Conservation (phyloP, 92 coral and sea anemone species). For the Montipora capitata region DNA sequence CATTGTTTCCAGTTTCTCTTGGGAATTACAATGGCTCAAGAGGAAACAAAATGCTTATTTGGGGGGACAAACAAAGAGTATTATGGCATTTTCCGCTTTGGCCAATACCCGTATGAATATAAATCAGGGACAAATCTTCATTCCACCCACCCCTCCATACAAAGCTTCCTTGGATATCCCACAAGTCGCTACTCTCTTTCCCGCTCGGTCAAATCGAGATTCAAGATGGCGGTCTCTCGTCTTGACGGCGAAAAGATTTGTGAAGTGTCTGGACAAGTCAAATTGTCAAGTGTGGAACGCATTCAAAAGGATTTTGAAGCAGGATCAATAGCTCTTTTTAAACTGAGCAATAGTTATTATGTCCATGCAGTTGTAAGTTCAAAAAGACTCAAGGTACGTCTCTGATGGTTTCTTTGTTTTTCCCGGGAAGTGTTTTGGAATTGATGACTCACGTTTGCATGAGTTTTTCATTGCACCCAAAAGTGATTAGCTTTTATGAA, state of each 20-base stretch:
- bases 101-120: no score
- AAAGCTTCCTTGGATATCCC: not conserved
- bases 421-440: slow-evolving; percentile 11
- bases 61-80: no score
- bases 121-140: no score
- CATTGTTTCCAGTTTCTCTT: no score
- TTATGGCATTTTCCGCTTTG: no score
- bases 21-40: no score
- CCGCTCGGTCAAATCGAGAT: slow-evolving; percentile 21
- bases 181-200: not conserved
- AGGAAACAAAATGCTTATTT: no score
- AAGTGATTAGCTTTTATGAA: no score
- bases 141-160: not conserved
- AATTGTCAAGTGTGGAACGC: slow-evolving; percentile 61
- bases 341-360: slow-evolving; percentile 27
- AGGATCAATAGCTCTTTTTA: slow-evolving; percentile 51
- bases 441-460: not conserved
- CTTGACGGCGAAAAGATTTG: slow-evolving; percentile 46
- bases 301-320: not conserved
- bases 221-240: slow-evolving; percentile 67
- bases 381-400: slow-evolving; percentile 20
- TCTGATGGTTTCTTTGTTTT: not conserved
- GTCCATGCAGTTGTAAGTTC: slow-evolving; percentile 12
- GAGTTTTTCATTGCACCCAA: not conserved
- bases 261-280: slow-evolving; percentile 70